Evolutionary conservation across 1,140 invertebrate species (phyloP), one percentile per base, ranked within the genome.

Genomic region (Bombus sylvicola): DNA sequence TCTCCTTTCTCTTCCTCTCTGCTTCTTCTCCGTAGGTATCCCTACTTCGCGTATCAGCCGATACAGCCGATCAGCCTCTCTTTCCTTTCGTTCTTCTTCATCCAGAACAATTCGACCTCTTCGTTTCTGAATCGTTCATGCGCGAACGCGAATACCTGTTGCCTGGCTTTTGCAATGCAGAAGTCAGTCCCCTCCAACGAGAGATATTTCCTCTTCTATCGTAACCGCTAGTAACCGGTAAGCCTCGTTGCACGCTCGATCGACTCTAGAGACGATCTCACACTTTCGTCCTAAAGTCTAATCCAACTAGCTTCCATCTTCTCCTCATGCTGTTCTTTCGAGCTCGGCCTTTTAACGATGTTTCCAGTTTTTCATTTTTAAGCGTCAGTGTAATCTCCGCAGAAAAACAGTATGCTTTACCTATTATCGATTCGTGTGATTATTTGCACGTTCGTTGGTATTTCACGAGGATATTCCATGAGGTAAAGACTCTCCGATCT

Each of bases 111-210:
- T 81, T 69, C 43, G 72, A 75, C 74, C 85, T 87, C 89, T 72
- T 83, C 81, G 75, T 62, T 87, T 77, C 87, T 81, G 87, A 78
- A 89, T 80, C 88, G 88, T 87, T 89, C 75, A 69, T 86, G 83
- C 87, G 75, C 83, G 85, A 85, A 59, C 84, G 43, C 78, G 37
- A 79, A 66, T 89, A 73, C 79, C 89, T 85, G 86, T 89, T 83
- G 79, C 82, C 64, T 34, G 39, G 83, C 64, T 89, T 87, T 90
- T 74, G 85, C 88, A 89, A 89, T 74, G 69, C 81, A 59, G 75
- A 66, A 85, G 69, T 72, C 34, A 43, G 57, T 25, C 75, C 53
- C 37, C 47, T 13, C 53, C 15, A n/a, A 22, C 2, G 3, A 64
- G 2, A 57, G 57, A 13, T 41, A 34, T 81, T 43, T 80, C 76